Evolutionary conservation across 1,140 invertebrate genomes (phyloP), one percentile per base, ranked within the genome.

Genomic region (Nautilus pompilius): DNA sequence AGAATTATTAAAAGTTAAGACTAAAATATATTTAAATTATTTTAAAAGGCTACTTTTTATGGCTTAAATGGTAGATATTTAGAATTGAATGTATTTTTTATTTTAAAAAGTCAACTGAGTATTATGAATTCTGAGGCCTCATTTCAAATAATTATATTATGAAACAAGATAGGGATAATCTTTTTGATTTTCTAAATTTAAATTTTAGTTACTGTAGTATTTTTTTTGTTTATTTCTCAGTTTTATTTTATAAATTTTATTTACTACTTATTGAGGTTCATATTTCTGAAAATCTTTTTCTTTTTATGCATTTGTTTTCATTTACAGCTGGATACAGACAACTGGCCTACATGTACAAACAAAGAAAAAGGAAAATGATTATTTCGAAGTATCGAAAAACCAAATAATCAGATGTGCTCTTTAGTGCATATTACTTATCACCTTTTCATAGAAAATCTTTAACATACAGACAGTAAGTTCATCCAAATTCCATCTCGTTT

Each of bases 261-360:
- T 13, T 3, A 17, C 22, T 26, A 3, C 28, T 24, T 28, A 28
- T 13, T 10, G 6, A 53, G 15, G 13, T 53, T 57, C 22, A 55
- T 58, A 45, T 36, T 28, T 29, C n/a, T n/a, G 29, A 20, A 22
- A 24, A 30, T 45, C 10, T 48, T 20, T 56, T 56, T 15, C 22
- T 22, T 54, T 10, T 10, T 24, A 17, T 28, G 0, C 53, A 10
- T 49, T 55, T 48, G 22, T 49, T 28, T 57, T 63, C 10, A 59
- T 34, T 67, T 68, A 34, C 65, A 75, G 72, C 65, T 61, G 65
- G 55, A 2, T 74, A 68, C 48, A 46, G 65, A 5, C 46, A 73
- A 53, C 57, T 75, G 51, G 67, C 65, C 49, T 59, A 72, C 56
- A 77, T 77, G 75, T 74, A 77, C 30, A 63, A 60, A 22, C 73